Percentiles rank a stretch among this genome's conserved stretches.
These are phyloP conservation scores for Myanophis thanlyinensis DNA, from an alignment of 2,113 vertebrate species.

Conservation along the genomic window DNA sequence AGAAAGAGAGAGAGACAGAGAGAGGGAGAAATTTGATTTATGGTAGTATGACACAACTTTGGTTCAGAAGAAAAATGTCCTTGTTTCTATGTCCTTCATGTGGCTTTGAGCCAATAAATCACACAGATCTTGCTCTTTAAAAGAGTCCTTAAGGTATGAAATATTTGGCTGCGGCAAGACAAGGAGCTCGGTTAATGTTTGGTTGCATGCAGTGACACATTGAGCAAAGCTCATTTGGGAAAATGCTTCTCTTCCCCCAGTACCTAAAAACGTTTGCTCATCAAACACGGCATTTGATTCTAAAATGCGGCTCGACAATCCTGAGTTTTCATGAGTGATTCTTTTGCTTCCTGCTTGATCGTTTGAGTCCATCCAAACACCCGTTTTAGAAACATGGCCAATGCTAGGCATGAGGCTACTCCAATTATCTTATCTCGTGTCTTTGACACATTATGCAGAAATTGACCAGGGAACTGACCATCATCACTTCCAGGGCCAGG, in stretches of 20 bases:
- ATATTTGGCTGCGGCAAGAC: background rate
- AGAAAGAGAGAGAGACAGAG: background rate
- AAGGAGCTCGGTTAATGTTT: background rate
- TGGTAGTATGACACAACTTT: slow-evolving; percentile 3
- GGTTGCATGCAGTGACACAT: background rate
- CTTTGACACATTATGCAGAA: background rate
- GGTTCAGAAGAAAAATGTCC: background rate
- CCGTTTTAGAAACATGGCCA: background rate
- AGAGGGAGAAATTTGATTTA: background rate
- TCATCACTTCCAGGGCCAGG: background rate
- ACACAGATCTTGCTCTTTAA: background rate
- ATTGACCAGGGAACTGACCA: background rate
- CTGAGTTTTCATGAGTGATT: background rate
- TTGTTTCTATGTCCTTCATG: background rate
- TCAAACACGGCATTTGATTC: background rate
- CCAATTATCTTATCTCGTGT: background rate
- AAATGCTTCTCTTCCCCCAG: background rate
- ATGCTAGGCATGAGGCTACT: background rate
- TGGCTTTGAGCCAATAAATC: background rate
- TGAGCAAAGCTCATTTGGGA: background rate
- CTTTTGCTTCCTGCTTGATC: background rate
- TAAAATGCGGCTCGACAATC: background rate
- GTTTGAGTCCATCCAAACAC: background rate
- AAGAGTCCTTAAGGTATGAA: background rate
- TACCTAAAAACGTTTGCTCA: background rate